A percentile compares a stretch with the other conserved stretches of the same genome.
These are phyloP conservation scores for Hylaea fasciaria DNA, from an alignment of 2,888 invertebrate genomes.

Conservation along the genomic window DNA sequence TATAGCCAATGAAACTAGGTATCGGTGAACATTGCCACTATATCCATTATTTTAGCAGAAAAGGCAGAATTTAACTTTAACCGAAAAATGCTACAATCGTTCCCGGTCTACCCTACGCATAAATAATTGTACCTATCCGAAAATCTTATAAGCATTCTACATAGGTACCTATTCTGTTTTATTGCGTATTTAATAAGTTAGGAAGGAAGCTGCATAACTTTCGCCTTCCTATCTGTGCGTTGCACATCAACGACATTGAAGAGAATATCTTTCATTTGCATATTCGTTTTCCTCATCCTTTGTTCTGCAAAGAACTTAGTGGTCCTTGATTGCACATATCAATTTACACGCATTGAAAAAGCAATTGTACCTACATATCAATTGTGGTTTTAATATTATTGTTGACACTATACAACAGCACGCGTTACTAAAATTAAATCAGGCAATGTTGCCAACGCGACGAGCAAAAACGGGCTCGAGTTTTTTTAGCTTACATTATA, in stretches of 20 bases:
- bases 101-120: no score
- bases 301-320: slow-evolving; percentile 33
- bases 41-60: no score
- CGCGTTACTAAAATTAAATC: not conserved
- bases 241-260: slow-evolving; percentile 27
- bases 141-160: no score
- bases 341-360: slow-evolving; percentile 25
- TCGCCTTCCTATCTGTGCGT: slow-evolving; percentile 14
- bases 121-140: no score
- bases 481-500: slow-evolving; percentile 48
- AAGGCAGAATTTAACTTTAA: no score
- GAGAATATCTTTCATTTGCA: slow-evolving; percentile 38
- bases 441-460: slow-evolving; percentile 6
- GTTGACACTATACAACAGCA: slow-evolving; percentile 17
- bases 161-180: no score
- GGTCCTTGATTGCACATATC: slow-evolving; percentile 28
- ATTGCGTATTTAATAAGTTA: no score
- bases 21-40: no score
- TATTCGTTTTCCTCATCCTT: slow-evolving; percentile 45
- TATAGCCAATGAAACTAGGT: no score
- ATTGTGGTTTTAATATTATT: slow-evolving; percentile 5
- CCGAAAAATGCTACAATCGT: no score
- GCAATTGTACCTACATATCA: no score
- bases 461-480: slow-evolving; percentile 19
- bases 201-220: not conserved